Base-by-base conservation (phyloP, 2,113 vertebrate species). In the Chaetodon trifascialis region DNA sequence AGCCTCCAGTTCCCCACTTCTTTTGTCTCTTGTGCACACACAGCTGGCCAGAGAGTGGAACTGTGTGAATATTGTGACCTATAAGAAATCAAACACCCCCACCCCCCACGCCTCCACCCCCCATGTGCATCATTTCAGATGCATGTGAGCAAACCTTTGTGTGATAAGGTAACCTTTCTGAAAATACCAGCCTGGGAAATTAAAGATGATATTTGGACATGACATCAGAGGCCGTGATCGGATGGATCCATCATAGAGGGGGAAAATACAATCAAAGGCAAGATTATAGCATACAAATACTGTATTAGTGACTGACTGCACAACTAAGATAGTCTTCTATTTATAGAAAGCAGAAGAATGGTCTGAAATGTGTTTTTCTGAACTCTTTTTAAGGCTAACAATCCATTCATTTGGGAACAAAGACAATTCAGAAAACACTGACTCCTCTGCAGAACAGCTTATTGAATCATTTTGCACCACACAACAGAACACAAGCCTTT, bases 11-110 rank as follows among this genome's bases (percentile, higher is more conserved):
- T 60, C 4, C 14, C 6, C 38, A 16, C 30, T 52, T 14, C 11
- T 21, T 60, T 44, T 75, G 12, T 52, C 3, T 62, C 10, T 16
- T 23, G 69, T 7, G 1, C 34, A 67, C 11, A 44, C 23, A 67
- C 36, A 69, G 11, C 15, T 10, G 56, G 3, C 30, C 42, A 71
- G 21, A 56, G 11, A 0, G 0, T 7, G 52, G 12, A 25, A 51
- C 58, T 60, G 42, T 64, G 7, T 11, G 0, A 83, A 79, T 68
- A 67, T 40, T 30, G 42, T 80, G 72, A 76, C 65, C 56, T 74
- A 73, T 80, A 59, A 76, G 46, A 74, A 64, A 89, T 74, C 1
- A 17, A 44, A 73, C n/a, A 73, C 42, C 16, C n/a, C 10, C 55
- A 60, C 44, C 64, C 14, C n/a, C n/a, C n/a, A n/a, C n/a, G n/a